A percentile compares a stretch with the other conserved stretches of the same genome.
These are phyloP conservation scores for Syrphus vitripennis DNA, from an alignment of 2,888 invertebrate species.

Conservation along the genomic window DNA sequence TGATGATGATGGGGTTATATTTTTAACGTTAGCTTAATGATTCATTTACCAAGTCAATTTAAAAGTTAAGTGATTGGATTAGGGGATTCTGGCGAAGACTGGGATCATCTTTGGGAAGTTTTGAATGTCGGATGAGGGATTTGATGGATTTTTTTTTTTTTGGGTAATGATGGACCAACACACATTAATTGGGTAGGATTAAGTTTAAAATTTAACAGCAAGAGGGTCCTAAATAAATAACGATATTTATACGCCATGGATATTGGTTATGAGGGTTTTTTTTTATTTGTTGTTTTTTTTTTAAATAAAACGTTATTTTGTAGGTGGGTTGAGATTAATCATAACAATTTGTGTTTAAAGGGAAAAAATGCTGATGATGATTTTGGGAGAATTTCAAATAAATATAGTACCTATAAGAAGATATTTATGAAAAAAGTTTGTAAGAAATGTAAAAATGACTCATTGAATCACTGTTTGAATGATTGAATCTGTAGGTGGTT, in stretches of 20 bases:
- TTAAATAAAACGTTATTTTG: too few species aligned
- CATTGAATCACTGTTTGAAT: too few species aligned
- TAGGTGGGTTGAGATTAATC: too few species aligned
- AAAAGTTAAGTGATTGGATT: constrained; percentile 67
- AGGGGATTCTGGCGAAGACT: constrained; percentile 18
- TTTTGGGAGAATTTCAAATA: too few species aligned
- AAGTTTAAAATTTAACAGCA: neutral
- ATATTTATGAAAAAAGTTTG: too few species aligned
- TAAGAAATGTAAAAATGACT: too few species aligned
- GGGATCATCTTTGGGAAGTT: constrained; percentile 33
- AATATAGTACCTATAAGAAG: too few species aligned
- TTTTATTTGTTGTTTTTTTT: too few species aligned
- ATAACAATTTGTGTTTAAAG: too few species aligned
- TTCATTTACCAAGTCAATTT: constrained; percentile 64
- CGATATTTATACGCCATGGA: neutral
- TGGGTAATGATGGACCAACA: neutral
- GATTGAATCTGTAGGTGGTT: too few species aligned
- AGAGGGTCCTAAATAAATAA: neutral
- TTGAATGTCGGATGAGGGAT: constrained; percentile 21
- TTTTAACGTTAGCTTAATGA: constrained; percentile 46
- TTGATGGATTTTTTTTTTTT: neutral
- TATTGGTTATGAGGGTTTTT: neutral
- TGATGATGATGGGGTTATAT: constrained; percentile 43
- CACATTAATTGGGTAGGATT: constrained; percentile 5
- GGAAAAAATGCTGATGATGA: too few species aligned